These are phyloP conservation scores for Cyclophora punctaria DNA, from an alignment of 2,888 invertebrate species.

Conservation along the genomic window DNA sequence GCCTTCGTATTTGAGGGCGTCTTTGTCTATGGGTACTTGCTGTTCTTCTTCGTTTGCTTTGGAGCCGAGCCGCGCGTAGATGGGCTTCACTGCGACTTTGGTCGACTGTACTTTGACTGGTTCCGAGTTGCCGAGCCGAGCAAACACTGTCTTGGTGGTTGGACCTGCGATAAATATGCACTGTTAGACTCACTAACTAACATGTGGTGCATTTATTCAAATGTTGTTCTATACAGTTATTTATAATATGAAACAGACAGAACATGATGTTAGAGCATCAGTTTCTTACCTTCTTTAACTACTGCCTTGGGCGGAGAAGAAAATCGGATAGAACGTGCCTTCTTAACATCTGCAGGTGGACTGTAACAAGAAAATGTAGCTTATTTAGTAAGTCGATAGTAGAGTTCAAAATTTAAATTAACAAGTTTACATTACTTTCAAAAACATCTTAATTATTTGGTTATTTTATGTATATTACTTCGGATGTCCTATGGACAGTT, in stretches of 20 bases:
- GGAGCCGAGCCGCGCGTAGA: conserved; percentile 55
- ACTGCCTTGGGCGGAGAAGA: conserved; percentile 23
- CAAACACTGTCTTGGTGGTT: conserved; percentile 51
- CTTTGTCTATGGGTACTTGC: conserved; percentile 43
- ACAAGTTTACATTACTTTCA: no score
- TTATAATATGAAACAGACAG: no score
- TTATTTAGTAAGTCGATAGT: no score
- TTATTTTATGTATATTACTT: no score
- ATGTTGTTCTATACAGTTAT: no score
- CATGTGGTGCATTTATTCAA: no score
- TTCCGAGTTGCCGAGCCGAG: conserved; percentile 55
- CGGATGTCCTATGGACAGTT: no score
- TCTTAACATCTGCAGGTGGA: conserved; percentile 29
- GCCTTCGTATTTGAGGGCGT: conserved; percentile 65
- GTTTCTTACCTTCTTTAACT: conserved; percentile 37
- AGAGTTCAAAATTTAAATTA: no score
- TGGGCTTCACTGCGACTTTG: conserved; percentile 41
- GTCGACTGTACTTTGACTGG: conserved; percentile 17
- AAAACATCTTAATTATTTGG: no score
- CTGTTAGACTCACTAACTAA: no score
- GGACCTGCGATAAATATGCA: conserved; percentile 17
- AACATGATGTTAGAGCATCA: no score
- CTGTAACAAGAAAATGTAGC: no score
- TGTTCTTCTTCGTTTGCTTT: conserved; percentile 29
- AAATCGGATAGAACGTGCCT: conserved; percentile 51